Evolutionary conservation across 2,888 invertebrate species (phyloP), one percentile per base, ranked within the genome.

Genomic region (Ctena decussata): DNA sequence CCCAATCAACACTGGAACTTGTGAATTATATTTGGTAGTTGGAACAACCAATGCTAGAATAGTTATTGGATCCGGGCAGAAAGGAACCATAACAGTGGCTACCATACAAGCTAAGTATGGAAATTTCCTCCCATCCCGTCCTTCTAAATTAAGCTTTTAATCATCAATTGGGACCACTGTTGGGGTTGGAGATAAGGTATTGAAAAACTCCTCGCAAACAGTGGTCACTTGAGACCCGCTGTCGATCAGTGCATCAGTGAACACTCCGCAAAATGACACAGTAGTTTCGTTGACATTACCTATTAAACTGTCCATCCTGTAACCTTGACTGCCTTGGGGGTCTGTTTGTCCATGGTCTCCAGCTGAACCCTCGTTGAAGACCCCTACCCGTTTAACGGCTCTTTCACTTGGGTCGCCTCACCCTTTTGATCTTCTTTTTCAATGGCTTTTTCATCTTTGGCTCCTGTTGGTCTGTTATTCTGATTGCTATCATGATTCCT

Each of bases 341-440:
- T 60, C 60, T 3, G 60, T 60, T 60, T 60, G 60, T 30, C 18
- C 60, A 30, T 11, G 60, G 60, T 30, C 60, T 60, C 21, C 60
- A 60, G 60, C 60, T 60, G 60, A 60, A 24, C 60, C 60, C 30
- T 27, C 60, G 60, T 27, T 60, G 60, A 60, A 60, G 60, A 60
- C 60, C 60, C 60, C 30, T 60, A 60, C 60, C 6, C 27, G 24
- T 60, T 60, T 60, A 30, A 60, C 24, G 24, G 30, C 30, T 60
- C 60, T 27, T 60, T 60, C 21, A 5, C 60, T 27, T 30, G 8
- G 6, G 60, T 60, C 8, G 24, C 21, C 60, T 30, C 60, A 30
- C 30, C 18, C 60, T 27, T 60, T 60, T 60, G 60, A 3, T 60
- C 60, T 27, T 24, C 6, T 60, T 5, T 21, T 49, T 15, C 21